Conservation (phyloP, 1,140 invertebrate genomes). For the Archegozetes longisetosus region DNA sequence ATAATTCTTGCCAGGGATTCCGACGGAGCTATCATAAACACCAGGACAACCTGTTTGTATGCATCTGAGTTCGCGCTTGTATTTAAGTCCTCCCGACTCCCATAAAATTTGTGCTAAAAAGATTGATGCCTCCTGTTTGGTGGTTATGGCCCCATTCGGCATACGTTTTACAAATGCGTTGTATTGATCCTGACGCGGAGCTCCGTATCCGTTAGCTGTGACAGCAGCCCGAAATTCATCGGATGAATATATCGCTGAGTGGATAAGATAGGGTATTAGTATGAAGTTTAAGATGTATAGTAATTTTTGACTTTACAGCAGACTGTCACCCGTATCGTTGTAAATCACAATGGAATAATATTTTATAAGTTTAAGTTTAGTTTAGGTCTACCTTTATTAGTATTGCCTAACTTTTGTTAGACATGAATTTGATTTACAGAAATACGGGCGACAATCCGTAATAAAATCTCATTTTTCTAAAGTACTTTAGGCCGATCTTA, state of each 20-base stretch:
- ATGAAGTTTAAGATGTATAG: no score
- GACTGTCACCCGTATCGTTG: no score
- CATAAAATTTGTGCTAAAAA: constrained; percentile 5
- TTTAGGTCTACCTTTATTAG: no score
- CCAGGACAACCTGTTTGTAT: constrained; percentile 4
- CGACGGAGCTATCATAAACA: constrained; percentile 5
- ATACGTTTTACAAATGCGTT: constrained; percentile 2
- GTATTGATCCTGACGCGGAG: not conserved
- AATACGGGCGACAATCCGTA: no score
- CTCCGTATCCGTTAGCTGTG: not conserved
- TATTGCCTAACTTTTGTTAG: no score
- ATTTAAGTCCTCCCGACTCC: constrained; percentile 10
- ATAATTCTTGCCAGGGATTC: constrained; percentile 3
- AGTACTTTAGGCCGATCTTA: no score
- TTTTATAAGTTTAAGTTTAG: no score
- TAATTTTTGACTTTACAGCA: no score
- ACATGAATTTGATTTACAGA: no score
- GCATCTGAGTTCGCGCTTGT: constrained; percentile 7
- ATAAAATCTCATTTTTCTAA: no score
- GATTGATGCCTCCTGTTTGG: not conserved
- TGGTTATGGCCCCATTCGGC: not conserved
- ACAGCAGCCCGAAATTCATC: not conserved
- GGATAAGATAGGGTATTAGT: no score
- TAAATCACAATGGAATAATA: no score
- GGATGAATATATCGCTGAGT: not conserved